Evolutionary conservation across 2,888 invertebrate species (phyloP).

Genomic region (Tiliacea citrago): DNA sequence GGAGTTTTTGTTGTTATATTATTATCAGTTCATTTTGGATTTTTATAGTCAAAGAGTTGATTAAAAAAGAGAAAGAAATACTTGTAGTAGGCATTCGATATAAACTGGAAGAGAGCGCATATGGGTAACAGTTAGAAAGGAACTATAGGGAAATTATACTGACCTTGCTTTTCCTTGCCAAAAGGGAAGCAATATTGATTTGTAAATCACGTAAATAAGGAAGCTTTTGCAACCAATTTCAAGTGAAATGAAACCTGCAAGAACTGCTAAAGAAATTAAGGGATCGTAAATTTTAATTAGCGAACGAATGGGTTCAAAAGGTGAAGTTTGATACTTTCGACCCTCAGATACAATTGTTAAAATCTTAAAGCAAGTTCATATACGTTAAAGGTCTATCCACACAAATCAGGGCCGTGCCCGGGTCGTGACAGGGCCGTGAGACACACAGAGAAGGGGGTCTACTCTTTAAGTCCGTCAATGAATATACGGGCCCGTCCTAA

Average conservation of each 20-base stretch:
- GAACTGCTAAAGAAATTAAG: conserved; percentile 34
- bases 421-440: neutral
- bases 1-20: neutral
- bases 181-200: conserved; percentile 13
- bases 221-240: conserved; percentile 1
- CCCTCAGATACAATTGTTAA: conserved; percentile 23
- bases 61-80: neutral
- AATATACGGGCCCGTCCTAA: too few relatives aligned
- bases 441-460: neutral
- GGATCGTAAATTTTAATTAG: conserved; percentile 51
- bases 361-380: conserved; percentile 3
- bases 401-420: neutral
- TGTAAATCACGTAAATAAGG: conserved; percentile 27
- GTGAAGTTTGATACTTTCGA: conserved; percentile 58
- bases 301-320: conserved; percentile 52
- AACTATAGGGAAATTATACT: neutral
- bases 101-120: neutral
- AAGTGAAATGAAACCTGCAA: conserved; percentile 14
- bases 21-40: neutral
- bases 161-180: neutral
- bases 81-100: neutral
- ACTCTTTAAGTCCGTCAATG: too few relatives aligned
- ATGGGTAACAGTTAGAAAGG: neutral
- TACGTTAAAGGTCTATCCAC: neutral
- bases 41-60: neutral